Evolutionary conservation across 2,888 invertebrate species (phyloP), one percentile per base, ranked within the genome.

Genomic region (Sarcophaga variegata): DNA sequence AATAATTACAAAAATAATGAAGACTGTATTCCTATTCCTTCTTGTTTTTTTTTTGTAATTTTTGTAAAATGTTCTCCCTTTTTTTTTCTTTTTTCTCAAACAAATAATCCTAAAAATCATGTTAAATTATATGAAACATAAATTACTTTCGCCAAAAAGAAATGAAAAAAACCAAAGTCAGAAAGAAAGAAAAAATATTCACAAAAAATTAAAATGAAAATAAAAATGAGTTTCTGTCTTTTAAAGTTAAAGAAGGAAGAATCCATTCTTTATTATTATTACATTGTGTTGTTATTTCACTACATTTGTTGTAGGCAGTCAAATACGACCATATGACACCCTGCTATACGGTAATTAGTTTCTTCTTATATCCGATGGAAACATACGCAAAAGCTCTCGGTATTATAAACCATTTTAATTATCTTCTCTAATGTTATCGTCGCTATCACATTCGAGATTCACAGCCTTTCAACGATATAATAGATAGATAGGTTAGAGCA

Each of bases 41-140:
- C 64, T 64, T 62, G n/a, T 63, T 27, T n/a, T 25, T 14, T 6
- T 49, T 20, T 72, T 64, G 27, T 67, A 67, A 20, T 71, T 69
- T 37, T 37, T 37, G 69, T 47, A 20, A 64, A 54, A 64, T 17
- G 47, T 37, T 47, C 37, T 37, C 37, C n/a, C 60, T 45, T 72
- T 37, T 37, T 37, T 37, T 37, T 37, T 37, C 2, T 17, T 54
- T 54, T 10, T 17, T 60, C 22, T 27, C 59, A 25, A 27, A 72
- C 14, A 76, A 71, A 76, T 72, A 81, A 81, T 81, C 54, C 76
- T 49, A 45, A 27, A 76, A 74, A 71, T 66, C 76, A 77, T 85
- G 72, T 85, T 67, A 64, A 85, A 76, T 82, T 82, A 76, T 71
- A 76, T 71, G 63, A 82, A 82, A 82, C 77, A 77, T 77, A 82